Percentiles rank a stretch among this genome's conserved stretches.
Conservation (phyloP, 2,797 vertebrate genomes). For the Galaxias olidus region DNA sequence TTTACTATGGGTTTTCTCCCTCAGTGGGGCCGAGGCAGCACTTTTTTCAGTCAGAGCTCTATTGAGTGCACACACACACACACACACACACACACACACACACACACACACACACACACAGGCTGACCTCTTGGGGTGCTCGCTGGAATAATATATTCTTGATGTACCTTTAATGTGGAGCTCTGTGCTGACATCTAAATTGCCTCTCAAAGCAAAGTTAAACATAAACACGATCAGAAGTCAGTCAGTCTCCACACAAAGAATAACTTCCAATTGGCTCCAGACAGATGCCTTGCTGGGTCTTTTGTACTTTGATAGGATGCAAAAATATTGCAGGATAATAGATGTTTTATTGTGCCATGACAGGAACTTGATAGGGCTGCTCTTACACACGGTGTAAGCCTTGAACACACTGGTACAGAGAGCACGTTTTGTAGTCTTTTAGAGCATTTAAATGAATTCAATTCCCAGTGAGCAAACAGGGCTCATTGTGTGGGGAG, state of each 20-base stretch:
- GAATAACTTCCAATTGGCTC: slow-evolving; percentile 14
- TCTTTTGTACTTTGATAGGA: slow-evolving; percentile 29
- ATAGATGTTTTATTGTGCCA: slow-evolving; percentile 30
- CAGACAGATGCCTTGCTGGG: slow-evolving; percentile 13
- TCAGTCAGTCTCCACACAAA: slow-evolving; percentile 12
- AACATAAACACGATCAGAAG: slow-evolving; percentile 38
- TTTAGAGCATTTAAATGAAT: slow-evolving; percentile 58
- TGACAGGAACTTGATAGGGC: slow-evolving; percentile 21
- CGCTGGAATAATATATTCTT: slow-evolving; percentile 32
- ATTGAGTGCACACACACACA: slow-evolving; percentile 41
- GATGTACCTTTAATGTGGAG: slow-evolving; percentile 39
- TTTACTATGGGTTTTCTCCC: slow-evolving; percentile 48
- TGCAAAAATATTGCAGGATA: slow-evolving; percentile 2
- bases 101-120: slow-evolving; percentile 28
- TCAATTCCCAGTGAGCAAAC: slow-evolving; percentile 74
- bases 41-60: slow-evolving; percentile 37
- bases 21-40: slow-evolving; percentile 27
- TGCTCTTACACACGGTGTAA: slow-evolving; percentile 40
- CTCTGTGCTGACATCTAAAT: slow-evolving; percentile 43
- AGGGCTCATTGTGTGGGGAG: slow-evolving; percentile 56
- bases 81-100: slow-evolving; percentile 11
- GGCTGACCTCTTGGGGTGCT: slow-evolving; percentile 54
- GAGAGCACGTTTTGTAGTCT: slow-evolving; percentile 40
- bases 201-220: slow-evolving; percentile 40
- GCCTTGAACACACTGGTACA: slow-evolving; percentile 32